A percentile compares a stretch with the other conserved stretches of the same genome.
Conservation (phyloP, 2,888 invertebrate genomes). For the Agriopis leucophaearia region DNA sequence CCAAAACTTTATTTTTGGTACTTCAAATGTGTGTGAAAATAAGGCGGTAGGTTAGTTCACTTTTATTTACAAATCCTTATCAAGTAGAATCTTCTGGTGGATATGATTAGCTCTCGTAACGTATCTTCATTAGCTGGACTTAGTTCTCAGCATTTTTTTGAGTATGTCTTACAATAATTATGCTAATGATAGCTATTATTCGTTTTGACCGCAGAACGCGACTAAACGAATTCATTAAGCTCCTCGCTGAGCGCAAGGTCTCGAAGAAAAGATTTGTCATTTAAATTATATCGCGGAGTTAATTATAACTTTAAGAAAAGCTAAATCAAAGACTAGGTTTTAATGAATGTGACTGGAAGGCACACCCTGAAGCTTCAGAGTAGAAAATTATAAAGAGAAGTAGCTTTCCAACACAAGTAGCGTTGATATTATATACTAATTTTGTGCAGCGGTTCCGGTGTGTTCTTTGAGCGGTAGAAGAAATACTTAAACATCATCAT, state of each 20-base stretch:
- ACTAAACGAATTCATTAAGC: slow-evolving; percentile 12
- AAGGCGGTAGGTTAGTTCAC: not conserved
- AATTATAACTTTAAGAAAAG: slow-evolving; percentile 42
- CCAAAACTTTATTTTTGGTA: too few relatives aligned
- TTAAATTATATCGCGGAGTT: slow-evolving; percentile 43
- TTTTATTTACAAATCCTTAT: not conserved
- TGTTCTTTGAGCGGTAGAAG: too few relatives aligned
- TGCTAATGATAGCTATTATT: not conserved
- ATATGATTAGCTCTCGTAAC: too few relatives aligned
- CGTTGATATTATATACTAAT: too few relatives aligned
- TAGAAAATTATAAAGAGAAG: not conserved
- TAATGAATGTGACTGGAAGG: slow-evolving; percentile 40
- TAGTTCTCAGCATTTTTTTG: too few relatives aligned
- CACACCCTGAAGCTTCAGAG: slow-evolving; percentile 7
- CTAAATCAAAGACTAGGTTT: slow-evolving; percentile 41
- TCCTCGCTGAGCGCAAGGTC: slow-evolving; percentile 1
- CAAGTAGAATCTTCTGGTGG: too few relatives aligned
- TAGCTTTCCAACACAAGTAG: not conserved
- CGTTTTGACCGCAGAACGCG: not conserved
- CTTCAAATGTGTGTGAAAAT: too few relatives aligned
- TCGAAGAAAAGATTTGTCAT: slow-evolving; percentile 46
- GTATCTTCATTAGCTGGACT: too few relatives aligned
- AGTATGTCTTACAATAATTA: not conserved
- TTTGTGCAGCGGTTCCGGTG: too few relatives aligned
- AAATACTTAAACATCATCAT: too few relatives aligned